Percentiles rank a stretch among this genome's conserved stretches.
phyloP scores from a whole-genome alignment of 2,113 vertebrate species.

The Gopherus evgoodei region DNA sequence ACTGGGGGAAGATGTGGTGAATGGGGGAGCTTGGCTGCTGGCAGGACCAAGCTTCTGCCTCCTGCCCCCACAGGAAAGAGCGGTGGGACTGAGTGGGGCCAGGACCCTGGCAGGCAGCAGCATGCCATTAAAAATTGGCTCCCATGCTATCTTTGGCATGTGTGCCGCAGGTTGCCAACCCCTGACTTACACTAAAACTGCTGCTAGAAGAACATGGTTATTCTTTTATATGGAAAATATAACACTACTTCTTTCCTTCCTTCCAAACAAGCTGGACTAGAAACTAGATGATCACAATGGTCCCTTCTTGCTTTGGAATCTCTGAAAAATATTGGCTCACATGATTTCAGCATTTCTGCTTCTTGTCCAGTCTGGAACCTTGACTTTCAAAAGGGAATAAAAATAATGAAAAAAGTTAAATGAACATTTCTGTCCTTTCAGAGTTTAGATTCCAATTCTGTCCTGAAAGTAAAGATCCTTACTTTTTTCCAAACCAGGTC shows the following conservation, averaged over 20 bases:
- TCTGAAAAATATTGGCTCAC: background rate
- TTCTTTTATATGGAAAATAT: slow-evolving; percentile 40
- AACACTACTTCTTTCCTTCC: slow-evolving; percentile 30
- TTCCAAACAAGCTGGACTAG: background rate
- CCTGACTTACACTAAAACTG: background rate
- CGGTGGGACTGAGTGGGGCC: too few relatives aligned
- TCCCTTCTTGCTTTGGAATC: too few relatives aligned
- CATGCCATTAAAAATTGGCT: too few relatives aligned
- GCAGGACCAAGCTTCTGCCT: too few relatives aligned
- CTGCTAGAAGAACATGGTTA: background rate
- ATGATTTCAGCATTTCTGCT: slow-evolving; percentile 1
- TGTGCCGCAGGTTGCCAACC: too few relatives aligned
- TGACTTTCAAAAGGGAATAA: background rate
- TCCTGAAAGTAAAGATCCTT: background rate
- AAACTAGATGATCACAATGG: too few relatives aligned
- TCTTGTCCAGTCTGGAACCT: background rate
- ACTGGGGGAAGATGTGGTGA: too few relatives aligned
- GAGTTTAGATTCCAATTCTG: background rate
- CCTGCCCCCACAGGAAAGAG: too few relatives aligned
- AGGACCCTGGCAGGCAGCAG: too few relatives aligned
- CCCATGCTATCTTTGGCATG: too few relatives aligned
- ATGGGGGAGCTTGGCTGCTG: too few relatives aligned
- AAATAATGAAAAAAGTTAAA: slow-evolving; percentile 24
- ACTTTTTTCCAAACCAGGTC: background rate
- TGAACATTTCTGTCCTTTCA: background rate